These are phyloP conservation scores for Alouatta palliata DNA, from an alignment of 2,113 vertebrate species.

Conservation along the genomic window DNA sequence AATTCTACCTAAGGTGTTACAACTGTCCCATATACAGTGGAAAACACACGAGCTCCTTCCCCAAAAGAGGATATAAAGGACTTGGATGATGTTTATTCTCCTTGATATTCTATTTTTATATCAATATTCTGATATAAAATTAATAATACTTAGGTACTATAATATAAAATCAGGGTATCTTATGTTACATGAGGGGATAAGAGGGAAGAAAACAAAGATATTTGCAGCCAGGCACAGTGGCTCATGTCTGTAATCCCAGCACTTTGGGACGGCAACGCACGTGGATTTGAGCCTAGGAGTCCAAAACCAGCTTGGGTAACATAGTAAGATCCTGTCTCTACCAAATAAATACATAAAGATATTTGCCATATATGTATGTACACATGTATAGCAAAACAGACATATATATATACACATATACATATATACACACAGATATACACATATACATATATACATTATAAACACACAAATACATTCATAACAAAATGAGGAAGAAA, in stretches of 20 bases:
- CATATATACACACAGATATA: too few relatives aligned
- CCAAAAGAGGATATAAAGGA: neutral
- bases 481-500: neutral
- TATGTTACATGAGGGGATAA: neutral
- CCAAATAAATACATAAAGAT: neutral
- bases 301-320: too few relatives aligned
- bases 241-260: too few relatives aligned
- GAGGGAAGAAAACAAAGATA: neutral
- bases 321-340: too few relatives aligned
- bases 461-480: neutral
- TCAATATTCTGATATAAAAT: neutral
- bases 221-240: neutral
- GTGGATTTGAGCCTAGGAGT: too few relatives aligned
- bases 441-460: neutral
- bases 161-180: neutral
- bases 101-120: neutral
- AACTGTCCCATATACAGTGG: neutral
- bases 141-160: neutral
- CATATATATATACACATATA: neutral
- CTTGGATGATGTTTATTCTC: neutral
- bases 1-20: neutral
- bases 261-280: too few relatives aligned
- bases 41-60: neutral
- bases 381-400: neutral
- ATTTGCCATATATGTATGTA: neutral